phyloP scores from a whole-genome alignment of 2,797 vertebrate species.

The Manis crassicaudata region DNA sequence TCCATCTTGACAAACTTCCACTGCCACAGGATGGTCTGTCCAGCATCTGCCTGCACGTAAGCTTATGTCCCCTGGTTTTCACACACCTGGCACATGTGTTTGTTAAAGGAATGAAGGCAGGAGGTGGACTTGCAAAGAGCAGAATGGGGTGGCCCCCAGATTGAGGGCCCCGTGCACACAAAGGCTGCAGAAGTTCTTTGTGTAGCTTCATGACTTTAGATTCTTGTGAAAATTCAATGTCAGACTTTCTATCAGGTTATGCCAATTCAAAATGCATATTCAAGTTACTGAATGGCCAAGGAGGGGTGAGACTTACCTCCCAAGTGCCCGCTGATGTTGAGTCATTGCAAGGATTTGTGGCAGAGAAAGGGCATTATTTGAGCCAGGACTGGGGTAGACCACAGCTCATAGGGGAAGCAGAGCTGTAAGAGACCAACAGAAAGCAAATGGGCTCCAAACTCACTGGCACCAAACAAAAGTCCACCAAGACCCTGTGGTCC shows the following conservation, averaged over 20 bases:
- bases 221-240: background rate
- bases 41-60: fast-evolving
- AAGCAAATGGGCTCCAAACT: background rate
- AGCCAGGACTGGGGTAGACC: background rate
- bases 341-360: background rate
- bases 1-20: background rate
- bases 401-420: too few species aligned
- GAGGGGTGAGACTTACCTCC: background rate
- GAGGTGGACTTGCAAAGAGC: background rate
- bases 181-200: background rate
- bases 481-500: background rate
- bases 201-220: background rate
- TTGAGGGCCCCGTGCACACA: background rate
- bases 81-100: fast-evolving
- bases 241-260: background rate
- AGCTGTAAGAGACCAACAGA: background rate
- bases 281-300: background rate
- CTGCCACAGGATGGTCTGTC: background rate
- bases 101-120: background rate
- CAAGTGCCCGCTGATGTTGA: background rate
- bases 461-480: background rate
- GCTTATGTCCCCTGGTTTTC: fast-evolving
- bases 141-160: background rate
- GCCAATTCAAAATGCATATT: background rate
- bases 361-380: background rate